Base-by-base conservation (phyloP, 2,113 vertebrate genomes). In the Electrona antarctica region DNA sequence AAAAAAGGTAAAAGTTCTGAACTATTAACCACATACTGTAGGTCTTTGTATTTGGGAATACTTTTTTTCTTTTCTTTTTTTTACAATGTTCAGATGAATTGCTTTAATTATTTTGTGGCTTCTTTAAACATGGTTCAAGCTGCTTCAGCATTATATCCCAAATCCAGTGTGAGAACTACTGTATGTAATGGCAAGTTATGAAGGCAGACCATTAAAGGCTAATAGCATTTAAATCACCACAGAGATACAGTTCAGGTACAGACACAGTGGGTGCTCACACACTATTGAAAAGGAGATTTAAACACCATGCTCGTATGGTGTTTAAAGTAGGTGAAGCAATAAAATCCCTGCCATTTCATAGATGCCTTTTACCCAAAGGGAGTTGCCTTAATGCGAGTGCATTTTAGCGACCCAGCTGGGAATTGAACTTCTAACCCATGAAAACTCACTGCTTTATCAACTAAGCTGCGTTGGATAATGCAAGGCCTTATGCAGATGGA, bases 61-160 rank as follows among this genome's bases (percentile, higher is more conserved):
- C 47, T 41, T 7, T 41, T 41, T 64, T 41, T 41, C 3, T 45
- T 10, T 1, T 67, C 33, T 3, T 29, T 41, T 64, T 64, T 41
- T 41, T 29, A 13, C 49, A 50, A 12, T 58, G 64, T 54, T 61
- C n/a, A n/a, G 67, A 75, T 57, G 21, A 64, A 79, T 62, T 51
- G 74, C 71, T 83, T 81, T 64, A 89, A 80, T 89, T 75, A 83
- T 85, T 80, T 62, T 76, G 71, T 69, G 55, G 45, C 10, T 6
- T 64, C 54, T 69, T 62, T 64, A 71, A 68, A 76, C 12, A 9
- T 13, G 29, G 14, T 49, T 71, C 50, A 60, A 69, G 58, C 60
- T 61, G 58, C 28, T 45, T 8, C 15, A 51, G 48, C 73, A 14
- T 13, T 29, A 7, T 28, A 55, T 12, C 55, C 51, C 60, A 52